Evolutionary conservation across 1,140 invertebrate species (phyloP), one percentile per base, ranked within the genome.

Genomic region (Lethrus apterus): DNA sequence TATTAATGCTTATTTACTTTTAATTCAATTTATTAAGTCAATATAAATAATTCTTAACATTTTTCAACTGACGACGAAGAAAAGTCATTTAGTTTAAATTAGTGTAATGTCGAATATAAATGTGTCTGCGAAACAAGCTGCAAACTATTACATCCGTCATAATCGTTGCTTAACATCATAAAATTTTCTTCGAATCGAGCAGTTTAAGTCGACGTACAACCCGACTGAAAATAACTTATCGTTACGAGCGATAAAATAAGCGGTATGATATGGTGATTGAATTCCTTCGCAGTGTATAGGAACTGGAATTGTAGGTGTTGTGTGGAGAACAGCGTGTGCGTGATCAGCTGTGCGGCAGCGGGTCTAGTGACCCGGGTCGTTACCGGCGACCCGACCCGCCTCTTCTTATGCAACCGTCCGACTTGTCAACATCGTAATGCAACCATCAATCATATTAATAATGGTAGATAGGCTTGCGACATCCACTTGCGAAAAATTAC

Each of bases 361-460:
- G 46, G 46, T 57, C 49, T 57, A 51, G 38, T 59, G 57, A 59
- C 57, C 57, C 46, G 53, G 46, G 52, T 48, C 45, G 53, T 57
- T 57, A 57, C 41, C 18, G 44, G 10, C 50, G 54, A 58, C 57
- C 57, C 46, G 47, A 26, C 44, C 54, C 56, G 50, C 54, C 55
- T 49, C 44, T 50, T 49, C 44, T 58, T 58, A 56, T 54, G 57
- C 50, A 58, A 58, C 56, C 46, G 50, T 50, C 54, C 44, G 48
- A 54, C 46, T 54, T 53, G 51, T 54, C 51, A 51, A 54, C 49
- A 54, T 54, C 38, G 13, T 21, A 15, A 47, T 38, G 31, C 40
- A 48, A 29, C 49, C 29, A 56, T 54, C 51, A 54, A 51, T 56
- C 51, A 54, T 43, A 43, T 33, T 38, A 38, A 38, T 38, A 38